Conservation (phyloP, 2,113 vertebrate species). For the Gambusia holbrooki region DNA sequence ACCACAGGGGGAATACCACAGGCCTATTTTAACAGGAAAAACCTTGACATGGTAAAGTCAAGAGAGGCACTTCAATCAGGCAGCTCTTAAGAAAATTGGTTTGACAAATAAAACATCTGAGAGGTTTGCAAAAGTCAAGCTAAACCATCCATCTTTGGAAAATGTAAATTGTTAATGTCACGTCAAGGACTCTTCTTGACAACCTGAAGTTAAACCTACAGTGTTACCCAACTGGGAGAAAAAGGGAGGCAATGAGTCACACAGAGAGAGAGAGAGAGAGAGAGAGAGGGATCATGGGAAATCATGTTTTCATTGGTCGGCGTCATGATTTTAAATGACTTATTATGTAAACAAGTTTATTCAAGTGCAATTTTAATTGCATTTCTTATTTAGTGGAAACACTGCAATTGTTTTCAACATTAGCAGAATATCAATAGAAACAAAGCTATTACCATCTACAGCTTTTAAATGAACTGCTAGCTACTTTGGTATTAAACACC, state of each 20-base stretch:
- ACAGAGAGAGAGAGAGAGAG: conserved; percentile 15
- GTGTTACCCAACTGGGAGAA: background rate
- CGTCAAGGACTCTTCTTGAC: background rate
- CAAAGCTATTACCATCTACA: too few species aligned
- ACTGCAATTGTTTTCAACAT: too few species aligned
- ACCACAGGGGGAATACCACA: background rate
- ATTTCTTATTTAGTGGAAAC: too few species aligned
- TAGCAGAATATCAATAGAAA: too few species aligned
- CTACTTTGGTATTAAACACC: background rate
- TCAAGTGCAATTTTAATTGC: too few species aligned
- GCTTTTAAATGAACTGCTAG: too few species aligned
- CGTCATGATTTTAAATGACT: too few species aligned
- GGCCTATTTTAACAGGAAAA: background rate
- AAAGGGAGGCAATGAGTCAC: conserved; percentile 50
- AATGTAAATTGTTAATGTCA: background rate
- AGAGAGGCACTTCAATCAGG: background rate
- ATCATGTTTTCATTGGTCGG: too few species aligned
- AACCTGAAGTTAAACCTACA: conserved; percentile 16
- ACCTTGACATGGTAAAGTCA: background rate
- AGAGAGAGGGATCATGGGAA: too few species aligned
- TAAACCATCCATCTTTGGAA: background rate
- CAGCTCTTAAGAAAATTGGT: background rate
- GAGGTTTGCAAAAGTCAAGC: background rate
- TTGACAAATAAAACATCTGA: background rate
- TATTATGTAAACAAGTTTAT: too few species aligned